Base-by-base conservation (phyloP, 2,888 invertebrate species). In the Hypomecis punctinalis region DNA sequence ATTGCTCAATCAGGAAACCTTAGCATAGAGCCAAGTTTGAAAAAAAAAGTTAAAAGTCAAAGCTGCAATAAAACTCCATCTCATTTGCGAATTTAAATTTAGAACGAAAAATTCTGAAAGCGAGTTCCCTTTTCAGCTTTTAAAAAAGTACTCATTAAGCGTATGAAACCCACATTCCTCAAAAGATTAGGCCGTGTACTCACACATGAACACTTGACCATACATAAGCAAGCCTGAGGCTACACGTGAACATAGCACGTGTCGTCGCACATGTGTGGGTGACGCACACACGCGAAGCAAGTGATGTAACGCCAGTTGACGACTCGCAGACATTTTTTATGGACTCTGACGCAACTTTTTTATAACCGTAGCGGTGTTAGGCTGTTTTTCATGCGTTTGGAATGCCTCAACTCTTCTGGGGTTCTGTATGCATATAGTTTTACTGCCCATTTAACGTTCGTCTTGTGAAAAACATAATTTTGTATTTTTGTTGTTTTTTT, bases 321-420 rank as follows among this genome's bases (percentile, higher is more conserved):
- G 91, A 84, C 86, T 85, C 78, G 87, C 86, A 93, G 92, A 92
- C 92, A 91, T 91, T 93, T 93, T 93, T 92, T 92, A 91, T 93
- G 88, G 80, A 74, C 84, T 88, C 84, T 91, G 91, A 91, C 92
- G 92, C 92, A 91, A 92, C 87, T 80, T 91, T 90, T 91, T 89
- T 91, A 86, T 85, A 86, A 82, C 78, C 81, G 83, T 84, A 82
- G 80, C 79, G 74, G 79, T 63, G 76, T 87, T 81, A 89, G 84
- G 88, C 76, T 48, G 80, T 74, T 78, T 78, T 70, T 76, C 72
- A 74, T 71, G 59, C 39, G 42, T 68, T 70, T 68, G 47, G 61
- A 53, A 53, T 67, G 57, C 62, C 66, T 73, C 42, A 45, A 70
- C 73, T 67, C 70, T 75, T 53, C 46, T 39, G 11, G 8, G 72